Conservation (phyloP, 2,888 invertebrate species). For the Macrophya alboannulata region DNA sequence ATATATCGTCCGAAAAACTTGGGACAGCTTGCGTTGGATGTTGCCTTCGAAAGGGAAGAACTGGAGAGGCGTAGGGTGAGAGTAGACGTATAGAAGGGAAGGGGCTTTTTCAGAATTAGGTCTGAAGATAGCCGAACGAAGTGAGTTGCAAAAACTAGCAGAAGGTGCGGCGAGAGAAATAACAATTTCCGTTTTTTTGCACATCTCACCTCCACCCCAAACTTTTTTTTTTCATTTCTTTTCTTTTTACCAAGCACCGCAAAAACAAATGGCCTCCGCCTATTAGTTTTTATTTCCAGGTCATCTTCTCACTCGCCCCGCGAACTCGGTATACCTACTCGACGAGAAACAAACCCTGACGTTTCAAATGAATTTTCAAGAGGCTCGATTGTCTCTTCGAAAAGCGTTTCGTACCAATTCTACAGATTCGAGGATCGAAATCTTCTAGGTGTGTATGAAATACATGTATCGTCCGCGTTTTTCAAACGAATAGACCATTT, state of each 20-base stretch:
- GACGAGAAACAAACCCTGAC: conserved; percentile 20
- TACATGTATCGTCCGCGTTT: not conserved
- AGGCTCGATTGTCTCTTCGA: conserved; percentile 17
- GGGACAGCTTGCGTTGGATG: conserved; percentile 60
- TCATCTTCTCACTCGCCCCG: conserved; percentile 39
- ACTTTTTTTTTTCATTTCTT: conserved; percentile 24
- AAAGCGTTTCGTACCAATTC: not conserved
- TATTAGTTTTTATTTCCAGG: conserved; percentile 54
- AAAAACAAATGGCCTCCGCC: conserved; percentile 50
- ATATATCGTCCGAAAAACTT: conserved; percentile 60
- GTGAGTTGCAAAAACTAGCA: conserved; percentile 56
- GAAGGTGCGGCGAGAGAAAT: conserved; percentile 61
- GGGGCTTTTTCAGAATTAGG: conserved; percentile 41
- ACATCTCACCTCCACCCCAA: not conserved
- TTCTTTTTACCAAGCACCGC: conserved; percentile 6
- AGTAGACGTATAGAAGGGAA: conserved; percentile 2
- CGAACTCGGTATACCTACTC: not conserved
- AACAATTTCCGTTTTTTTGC: conserved; percentile 60
- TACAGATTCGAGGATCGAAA: not conserved
- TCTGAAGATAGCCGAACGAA: conserved; percentile 46
- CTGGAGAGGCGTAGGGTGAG: conserved; percentile 22
- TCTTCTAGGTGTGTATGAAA: not conserved
- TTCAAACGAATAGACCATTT: not conserved
- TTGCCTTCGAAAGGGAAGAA: conserved; percentile 23
- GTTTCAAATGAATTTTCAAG: conserved; percentile 43